phyloP scores from a whole-genome alignment of 2,888 invertebrate species.

The Fragum fragum region DNA sequence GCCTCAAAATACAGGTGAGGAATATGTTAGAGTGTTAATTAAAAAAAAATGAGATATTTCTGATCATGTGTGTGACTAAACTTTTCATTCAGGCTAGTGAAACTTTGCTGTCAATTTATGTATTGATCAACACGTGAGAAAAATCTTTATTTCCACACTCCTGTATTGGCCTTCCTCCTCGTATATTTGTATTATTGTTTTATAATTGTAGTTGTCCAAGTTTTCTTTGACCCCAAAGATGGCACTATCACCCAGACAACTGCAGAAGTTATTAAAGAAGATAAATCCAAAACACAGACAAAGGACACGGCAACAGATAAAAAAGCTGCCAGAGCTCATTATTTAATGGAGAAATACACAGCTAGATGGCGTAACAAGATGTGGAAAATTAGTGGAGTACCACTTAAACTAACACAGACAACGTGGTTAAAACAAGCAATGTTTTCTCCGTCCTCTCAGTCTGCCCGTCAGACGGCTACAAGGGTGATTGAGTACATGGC shows the following conservation, averaged over 20 bases:
- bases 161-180: too few species aligned
- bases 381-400: constrained; percentile 79
- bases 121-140: too few species aligned
- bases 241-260: not conserved
- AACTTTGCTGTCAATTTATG: too few species aligned
- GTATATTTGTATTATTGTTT: too few species aligned
- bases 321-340: constrained; percentile 87
- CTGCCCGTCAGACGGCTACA: constrained; percentile 95
- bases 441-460: constrained; percentile 96
- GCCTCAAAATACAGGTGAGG: too few species aligned
- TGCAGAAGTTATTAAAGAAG: constrained; percentile 32
- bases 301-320: constrained; percentile 65
- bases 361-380: constrained; percentile 90
- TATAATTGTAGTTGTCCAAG: constrained; percentile 15
- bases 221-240: constrained; percentile 7
- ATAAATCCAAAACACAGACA: constrained; percentile 43
- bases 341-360: constrained; percentile 92
- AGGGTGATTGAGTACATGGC: constrained; percentile 95
- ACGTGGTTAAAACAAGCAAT: constrained; percentile 97
- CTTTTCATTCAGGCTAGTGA: too few species aligned
- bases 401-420: constrained; percentile 86
- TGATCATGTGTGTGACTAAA: too few species aligned
- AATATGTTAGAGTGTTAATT: too few species aligned
- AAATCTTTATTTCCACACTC: too few species aligned
- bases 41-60: too few species aligned